These are phyloP conservation scores for Pogonocichla stellata DNA, from an alignment of 2,113 vertebrate species.

Conservation along the genomic window DNA sequence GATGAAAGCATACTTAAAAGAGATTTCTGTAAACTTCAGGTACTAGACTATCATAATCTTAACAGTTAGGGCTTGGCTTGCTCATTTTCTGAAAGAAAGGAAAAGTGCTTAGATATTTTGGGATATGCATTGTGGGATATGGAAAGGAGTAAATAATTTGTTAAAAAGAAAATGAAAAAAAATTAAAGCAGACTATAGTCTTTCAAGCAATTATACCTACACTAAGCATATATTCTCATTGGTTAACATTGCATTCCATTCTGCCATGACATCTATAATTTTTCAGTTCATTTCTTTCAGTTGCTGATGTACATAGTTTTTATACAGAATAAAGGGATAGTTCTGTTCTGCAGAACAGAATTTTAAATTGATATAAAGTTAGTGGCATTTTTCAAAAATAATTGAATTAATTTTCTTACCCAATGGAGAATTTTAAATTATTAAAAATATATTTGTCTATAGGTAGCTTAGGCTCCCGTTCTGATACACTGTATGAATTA, in stretches of 20 bases:
- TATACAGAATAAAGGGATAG: neutral
- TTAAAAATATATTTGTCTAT: neutral
- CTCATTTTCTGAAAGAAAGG: neutral
- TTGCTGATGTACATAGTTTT: neutral
- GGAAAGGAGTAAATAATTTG: neutral
- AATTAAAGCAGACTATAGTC: neutral
- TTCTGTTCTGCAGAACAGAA: neutral
- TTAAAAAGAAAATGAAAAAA: neutral
- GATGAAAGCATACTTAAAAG: neutral
- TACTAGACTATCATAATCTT: neutral
- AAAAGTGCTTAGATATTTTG: neutral
- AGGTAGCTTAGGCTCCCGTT: neutral
- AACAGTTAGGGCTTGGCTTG: neutral
- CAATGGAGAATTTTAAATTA: neutral
- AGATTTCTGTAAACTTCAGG: neutral
- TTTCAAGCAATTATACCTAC: neutral
- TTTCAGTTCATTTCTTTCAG: neutral
- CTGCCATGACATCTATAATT: neutral
- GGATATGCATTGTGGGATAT: neutral
- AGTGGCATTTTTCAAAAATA: neutral
- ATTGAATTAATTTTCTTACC: neutral
- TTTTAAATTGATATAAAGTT: neutral
- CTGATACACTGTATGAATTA: neutral
- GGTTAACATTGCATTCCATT: neutral
- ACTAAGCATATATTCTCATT: neutral